Evolutionary conservation across 1,140 invertebrate genomes (phyloP).

Genomic region (Heliconius congener): DNA sequence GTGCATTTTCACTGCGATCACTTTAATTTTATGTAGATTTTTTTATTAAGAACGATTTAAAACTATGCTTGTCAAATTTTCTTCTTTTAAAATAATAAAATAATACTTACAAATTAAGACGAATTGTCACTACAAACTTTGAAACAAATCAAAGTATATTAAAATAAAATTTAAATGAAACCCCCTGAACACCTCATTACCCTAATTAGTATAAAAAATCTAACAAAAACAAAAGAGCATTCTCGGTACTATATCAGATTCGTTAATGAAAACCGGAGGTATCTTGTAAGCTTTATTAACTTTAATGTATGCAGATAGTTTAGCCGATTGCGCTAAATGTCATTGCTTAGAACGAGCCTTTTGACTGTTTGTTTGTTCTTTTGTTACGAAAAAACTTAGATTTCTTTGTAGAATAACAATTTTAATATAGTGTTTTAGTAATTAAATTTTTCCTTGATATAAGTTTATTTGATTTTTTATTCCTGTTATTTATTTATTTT

Average conservation of each 20-base stretch:
- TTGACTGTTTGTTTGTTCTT: conserved; percentile 18
- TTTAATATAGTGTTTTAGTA: neutral
- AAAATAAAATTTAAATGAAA: neutral
- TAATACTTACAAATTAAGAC: too few species aligned
- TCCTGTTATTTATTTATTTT: too few species aligned
- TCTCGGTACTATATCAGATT: conserved; percentile 70
- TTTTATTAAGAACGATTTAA: too few species aligned
- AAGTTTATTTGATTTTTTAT: too few species aligned
- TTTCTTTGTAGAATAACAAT: neutral
- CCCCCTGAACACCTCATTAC: conserved; percentile 62
- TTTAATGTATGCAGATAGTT: conserved; percentile 74
- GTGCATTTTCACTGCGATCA: too few species aligned
- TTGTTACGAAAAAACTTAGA: conserved; percentile 2
- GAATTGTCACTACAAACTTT: too few species aligned
- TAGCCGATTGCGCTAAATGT: conserved; percentile 70
- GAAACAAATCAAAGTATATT: too few species aligned
- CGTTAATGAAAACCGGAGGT: conserved; percentile 65
- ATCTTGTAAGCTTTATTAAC: conserved; percentile 71
- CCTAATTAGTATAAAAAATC: conserved; percentile 70
- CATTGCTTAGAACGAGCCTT: conserved; percentile 43
- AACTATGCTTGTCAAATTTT: too few species aligned
- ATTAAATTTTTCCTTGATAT: neutral
- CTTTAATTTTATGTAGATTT: too few species aligned
- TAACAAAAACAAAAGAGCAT: conserved; percentile 61
- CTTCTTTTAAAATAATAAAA: too few species aligned